Conservation (phyloP, 2,797 vertebrate species). For the Lateolabrax maculatus region DNA sequence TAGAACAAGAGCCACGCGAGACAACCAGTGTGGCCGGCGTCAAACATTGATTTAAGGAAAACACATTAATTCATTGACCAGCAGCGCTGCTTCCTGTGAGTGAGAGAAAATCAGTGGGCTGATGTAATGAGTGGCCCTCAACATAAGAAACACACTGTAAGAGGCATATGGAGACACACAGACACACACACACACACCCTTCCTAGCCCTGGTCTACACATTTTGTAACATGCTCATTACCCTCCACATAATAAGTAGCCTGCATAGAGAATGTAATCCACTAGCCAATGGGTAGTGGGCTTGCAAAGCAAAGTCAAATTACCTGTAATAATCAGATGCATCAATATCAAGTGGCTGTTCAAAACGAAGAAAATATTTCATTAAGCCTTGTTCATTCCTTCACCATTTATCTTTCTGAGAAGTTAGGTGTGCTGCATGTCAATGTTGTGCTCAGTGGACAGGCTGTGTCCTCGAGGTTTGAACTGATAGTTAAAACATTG, state of each 20-base stretch:
- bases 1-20: conserved; percentile 9
- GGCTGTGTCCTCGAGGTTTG: not conserved
- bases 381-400: not conserved
- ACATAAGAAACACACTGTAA: not conserved
- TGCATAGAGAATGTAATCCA: not conserved
- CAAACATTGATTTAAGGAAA: conserved; percentile 39
- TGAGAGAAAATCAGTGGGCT: not conserved
- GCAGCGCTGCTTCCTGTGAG: not conserved
- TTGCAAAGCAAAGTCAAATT: conserved; percentile 18
- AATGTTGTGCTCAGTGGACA: not conserved
- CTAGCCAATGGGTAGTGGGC: not conserved
- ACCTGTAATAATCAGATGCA: conserved; percentile 13
- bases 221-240: not conserved
- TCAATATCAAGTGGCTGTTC: not conserved
- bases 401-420: not conserved
- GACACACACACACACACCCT: not conserved
- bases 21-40: conserved; percentile 2
- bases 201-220: not conserved
- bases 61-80: conserved; percentile 26
- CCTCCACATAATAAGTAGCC: not conserved
- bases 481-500: not conserved
- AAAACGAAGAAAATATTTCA: conserved; percentile 9
- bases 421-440: not conserved
- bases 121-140: conserved; percentile 12
- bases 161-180: not conserved